Evolutionary conservation across 2,797 vertebrate species (phyloP).

Genomic region (Pachyuromys duprasi): DNA sequence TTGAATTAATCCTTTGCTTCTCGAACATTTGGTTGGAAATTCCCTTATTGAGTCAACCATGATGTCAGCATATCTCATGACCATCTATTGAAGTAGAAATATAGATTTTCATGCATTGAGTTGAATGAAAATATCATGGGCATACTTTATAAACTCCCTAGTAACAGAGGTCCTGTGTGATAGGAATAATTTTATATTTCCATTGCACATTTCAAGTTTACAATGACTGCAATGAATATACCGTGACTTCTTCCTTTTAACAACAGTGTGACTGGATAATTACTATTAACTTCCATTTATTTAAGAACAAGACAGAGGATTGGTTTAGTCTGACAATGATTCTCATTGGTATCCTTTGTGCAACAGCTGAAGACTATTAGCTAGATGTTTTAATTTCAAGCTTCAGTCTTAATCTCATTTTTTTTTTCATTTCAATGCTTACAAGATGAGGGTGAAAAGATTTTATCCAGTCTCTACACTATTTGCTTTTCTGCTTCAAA

Average conservation of each 20-base stretch:
- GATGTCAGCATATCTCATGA: neutral
- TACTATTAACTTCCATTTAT: neutral
- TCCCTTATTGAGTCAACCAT: neutral
- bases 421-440: neutral
- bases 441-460: neutral
- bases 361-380: neutral
- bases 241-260: neutral
- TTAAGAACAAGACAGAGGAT: neutral
- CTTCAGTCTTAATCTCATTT: neutral
- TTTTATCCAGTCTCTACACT: neutral
- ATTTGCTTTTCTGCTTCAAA: neutral
- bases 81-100: neutral
- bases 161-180: neutral
- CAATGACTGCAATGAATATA: neutral
- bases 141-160: neutral
- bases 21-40: constrained; percentile 8
- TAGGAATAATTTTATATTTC: constrained; percentile 1
- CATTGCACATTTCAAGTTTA: neutral
- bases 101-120: neutral
- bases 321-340: neutral
- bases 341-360: neutral
- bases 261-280: neutral
- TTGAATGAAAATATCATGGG: neutral
- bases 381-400: neutral
- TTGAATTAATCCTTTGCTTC: neutral